Evolutionary conservation across 2,113 vertebrate species (phyloP).

Genomic region (Actinemys pallida): DNA sequence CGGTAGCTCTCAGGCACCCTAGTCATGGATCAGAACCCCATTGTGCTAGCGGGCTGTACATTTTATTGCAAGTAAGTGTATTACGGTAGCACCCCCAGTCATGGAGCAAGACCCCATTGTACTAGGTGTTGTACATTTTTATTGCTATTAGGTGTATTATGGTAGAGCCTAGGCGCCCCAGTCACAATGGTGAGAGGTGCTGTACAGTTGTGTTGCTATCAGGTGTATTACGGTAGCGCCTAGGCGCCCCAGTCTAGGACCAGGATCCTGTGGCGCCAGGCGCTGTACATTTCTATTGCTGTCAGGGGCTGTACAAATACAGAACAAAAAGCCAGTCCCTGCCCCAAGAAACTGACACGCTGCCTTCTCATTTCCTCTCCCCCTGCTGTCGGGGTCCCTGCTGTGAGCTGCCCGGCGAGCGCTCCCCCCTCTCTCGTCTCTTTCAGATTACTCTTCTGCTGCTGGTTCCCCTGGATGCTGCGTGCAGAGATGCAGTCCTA

Average conservation of each 20-base stretch:
- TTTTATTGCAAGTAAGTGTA: not conserved
- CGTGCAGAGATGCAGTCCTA: constrained; percentile 95
- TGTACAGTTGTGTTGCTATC: not conserved
- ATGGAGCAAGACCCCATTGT: not conserved
- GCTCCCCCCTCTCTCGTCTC: not conserved
- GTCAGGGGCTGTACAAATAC: not conserved
- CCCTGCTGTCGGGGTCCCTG: not conserved
- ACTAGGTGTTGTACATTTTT: too few species aligned
- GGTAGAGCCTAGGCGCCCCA: not conserved
- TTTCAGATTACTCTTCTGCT: constrained; percentile 93
- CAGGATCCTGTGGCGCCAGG: not conserved
- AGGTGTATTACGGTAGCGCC: not conserved
- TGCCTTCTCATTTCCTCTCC: not conserved
- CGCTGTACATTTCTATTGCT: not conserved
- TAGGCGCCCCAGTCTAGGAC: not conserved
- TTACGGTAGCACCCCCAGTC: not conserved
- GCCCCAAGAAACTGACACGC: not conserved
- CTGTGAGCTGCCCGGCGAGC: too few species aligned
- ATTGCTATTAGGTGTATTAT: not conserved
- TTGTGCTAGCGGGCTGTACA: not conserved
- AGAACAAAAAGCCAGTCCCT: not conserved
- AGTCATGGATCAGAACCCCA: not conserved
- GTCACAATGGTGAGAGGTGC: not conserved
- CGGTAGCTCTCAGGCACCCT: not conserved
- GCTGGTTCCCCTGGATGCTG: constrained; percentile 97